phyloP scores from a whole-genome alignment of 2,888 invertebrate species.

The Lepidochrysops patricia region DNA sequence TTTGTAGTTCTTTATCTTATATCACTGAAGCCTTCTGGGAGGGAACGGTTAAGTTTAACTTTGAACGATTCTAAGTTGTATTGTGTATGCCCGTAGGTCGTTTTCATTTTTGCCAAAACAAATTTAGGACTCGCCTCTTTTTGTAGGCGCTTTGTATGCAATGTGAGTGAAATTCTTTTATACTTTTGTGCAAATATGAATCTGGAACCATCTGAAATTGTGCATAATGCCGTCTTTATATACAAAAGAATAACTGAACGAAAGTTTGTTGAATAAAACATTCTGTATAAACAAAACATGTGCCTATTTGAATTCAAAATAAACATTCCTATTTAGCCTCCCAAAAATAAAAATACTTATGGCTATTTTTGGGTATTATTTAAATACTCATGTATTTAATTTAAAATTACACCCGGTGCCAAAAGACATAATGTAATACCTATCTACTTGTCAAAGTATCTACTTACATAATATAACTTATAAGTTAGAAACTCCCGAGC shows the following conservation, averaged over 20 bases:
- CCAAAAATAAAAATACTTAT: background rate
- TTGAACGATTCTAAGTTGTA: constrained; percentile 15
- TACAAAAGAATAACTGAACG: constrained; percentile 16
- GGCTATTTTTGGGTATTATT: background rate
- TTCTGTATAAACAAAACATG: constrained; percentile 9
- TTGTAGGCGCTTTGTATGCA: constrained; percentile 20
- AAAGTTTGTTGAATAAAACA: constrained; percentile 15
- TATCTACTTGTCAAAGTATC: too few relatives aligned
- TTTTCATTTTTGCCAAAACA: constrained; percentile 13
- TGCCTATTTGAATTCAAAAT: constrained; percentile 2
- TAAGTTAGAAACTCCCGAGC: too few relatives aligned
- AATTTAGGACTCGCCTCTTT: constrained; percentile 14
- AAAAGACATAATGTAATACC: too few relatives aligned
- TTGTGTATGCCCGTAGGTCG: constrained; percentile 11
- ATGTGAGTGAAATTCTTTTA: constrained; percentile 18
- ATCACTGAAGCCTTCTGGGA: constrained; percentile 18
- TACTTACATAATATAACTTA: too few relatives aligned
- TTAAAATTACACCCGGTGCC: too few relatives aligned
- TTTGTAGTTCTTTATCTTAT: constrained; percentile 19
- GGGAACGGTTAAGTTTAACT: constrained; percentile 18
- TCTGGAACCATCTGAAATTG: constrained; percentile 20
- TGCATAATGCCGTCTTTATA: constrained; percentile 21
- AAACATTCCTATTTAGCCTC: background rate
- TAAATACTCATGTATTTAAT: too few relatives aligned
- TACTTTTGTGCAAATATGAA: constrained; percentile 22